phyloP scores from a whole-genome alignment of 2,797 vertebrate species.

The Paguma larvata region DNA sequence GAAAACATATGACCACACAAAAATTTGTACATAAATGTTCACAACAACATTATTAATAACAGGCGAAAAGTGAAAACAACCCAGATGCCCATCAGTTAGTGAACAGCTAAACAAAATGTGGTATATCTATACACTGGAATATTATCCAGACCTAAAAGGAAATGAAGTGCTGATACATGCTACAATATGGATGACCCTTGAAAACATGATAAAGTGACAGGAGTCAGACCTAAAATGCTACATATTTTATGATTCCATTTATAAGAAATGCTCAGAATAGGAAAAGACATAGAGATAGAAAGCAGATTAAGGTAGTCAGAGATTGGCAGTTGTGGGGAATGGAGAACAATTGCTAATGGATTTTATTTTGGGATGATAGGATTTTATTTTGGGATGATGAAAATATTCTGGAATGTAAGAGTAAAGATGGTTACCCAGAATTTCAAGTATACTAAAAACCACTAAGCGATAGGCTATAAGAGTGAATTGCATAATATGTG shows the following conservation, averaged over 20 bases:
- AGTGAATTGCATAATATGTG: neutral
- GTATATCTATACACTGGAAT: neutral
- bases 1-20: neutral
- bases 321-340: neutral
- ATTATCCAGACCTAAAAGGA: neutral
- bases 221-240: neutral
- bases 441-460: neutral
- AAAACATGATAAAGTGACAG: neutral
- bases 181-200: neutral
- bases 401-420: conserved; percentile 12
- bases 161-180: neutral
- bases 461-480: neutral
- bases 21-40: neutral
- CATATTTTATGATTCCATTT: neutral
- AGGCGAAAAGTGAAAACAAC: neutral
- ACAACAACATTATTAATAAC: neutral
- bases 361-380: neutral
- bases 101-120: neutral
- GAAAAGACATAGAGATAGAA: neutral
- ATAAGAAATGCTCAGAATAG: neutral
- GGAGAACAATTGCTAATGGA: neutral
- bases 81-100: neutral
- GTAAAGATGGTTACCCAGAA: neutral
- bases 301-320: neutral
- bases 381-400: neutral